A percentile compares a stretch with the other conserved stretches of the same genome.
Evolutionary conservation across 64 coral and sea anemone species (phyloP).

Genomic region (Montipora foliosa): DNA sequence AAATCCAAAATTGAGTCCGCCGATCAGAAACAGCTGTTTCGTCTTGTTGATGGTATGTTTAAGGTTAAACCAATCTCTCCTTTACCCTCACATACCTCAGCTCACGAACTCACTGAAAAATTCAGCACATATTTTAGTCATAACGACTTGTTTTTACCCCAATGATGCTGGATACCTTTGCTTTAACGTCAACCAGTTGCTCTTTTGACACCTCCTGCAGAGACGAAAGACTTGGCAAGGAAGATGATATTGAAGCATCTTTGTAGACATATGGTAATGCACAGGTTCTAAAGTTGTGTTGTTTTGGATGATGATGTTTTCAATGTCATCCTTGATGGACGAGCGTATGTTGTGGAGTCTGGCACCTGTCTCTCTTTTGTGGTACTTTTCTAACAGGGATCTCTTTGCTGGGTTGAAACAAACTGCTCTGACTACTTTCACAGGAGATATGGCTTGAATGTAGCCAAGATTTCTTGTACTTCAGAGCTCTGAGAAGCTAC

Average conservation of each 20-base stretch:
- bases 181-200: constrained; percentile 3
- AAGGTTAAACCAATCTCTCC: too few species aligned
- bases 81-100: too few species aligned
- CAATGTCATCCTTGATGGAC: constrained; percentile 29
- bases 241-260: constrained; percentile 43
- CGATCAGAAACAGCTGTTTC: too few species aligned
- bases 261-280: constrained; percentile 54
- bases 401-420: constrained; percentile 45
- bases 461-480: constrained; percentile 51
- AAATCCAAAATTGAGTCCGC: too few species aligned
- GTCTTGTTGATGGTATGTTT: too few species aligned
- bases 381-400: constrained; percentile 34
- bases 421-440: constrained; percentile 29
- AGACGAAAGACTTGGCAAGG: constrained; percentile 59
- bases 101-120: too few species aligned
- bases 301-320: constrained; percentile 63
- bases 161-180: constrained; percentile 27
- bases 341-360: constrained; percentile 47
- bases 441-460: constrained; percentile 66
- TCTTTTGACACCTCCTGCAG: constrained; percentile 36
- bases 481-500: constrained; percentile 54
- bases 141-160: constrained; percentile 33
- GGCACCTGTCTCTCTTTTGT: constrained; percentile 35
- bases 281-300: constrained; percentile 62
- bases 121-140: background rate